A percentile compares a stretch with the other conserved stretches of the same genome.
Conservation (phyloP, 2,797 vertebrate genomes). For the Dendrocincla tyrannina region DNA sequence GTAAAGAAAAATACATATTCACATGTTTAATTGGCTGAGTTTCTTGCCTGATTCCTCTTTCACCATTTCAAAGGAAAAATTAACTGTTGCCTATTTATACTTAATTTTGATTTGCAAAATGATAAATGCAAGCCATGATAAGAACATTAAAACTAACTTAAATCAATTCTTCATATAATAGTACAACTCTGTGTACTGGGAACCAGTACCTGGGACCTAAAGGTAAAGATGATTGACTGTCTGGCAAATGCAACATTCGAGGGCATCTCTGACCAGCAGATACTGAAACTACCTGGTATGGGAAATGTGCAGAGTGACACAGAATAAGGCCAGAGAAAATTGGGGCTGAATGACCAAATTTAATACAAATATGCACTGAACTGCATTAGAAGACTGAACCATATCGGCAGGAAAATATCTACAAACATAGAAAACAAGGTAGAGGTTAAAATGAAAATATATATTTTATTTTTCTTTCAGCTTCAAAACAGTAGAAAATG, state of each 20-base stretch:
- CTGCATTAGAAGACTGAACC: not conserved
- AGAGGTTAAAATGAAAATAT: not conserved
- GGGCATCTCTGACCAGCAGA: not conserved
- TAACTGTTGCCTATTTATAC: not conserved
- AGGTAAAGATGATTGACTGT: not conserved
- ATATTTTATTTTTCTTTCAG: not conserved
- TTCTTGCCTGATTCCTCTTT: not conserved
- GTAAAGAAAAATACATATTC: not conserved
- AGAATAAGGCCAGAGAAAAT: not conserved
- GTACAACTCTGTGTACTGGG: not conserved
- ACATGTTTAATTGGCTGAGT: not conserved
- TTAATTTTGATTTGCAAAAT: not conserved
- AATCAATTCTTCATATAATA: not conserved
- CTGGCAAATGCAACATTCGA: not conserved
- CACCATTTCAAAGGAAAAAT: not conserved
- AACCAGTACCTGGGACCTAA: not conserved
- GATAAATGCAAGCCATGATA: not conserved
- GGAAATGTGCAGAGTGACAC: not conserved
- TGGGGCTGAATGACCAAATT: not conserved
- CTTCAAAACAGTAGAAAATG: not conserved
- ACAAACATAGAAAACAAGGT: not conserved
- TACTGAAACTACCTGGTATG: not conserved
- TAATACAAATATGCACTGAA: not conserved
- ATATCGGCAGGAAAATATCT: not conserved
- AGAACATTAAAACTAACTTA: not conserved